These are phyloP conservation scores for Zenarchopterus dispar DNA, from an alignment of 2,797 vertebrate genomes.

Conservation along the genomic window DNA sequence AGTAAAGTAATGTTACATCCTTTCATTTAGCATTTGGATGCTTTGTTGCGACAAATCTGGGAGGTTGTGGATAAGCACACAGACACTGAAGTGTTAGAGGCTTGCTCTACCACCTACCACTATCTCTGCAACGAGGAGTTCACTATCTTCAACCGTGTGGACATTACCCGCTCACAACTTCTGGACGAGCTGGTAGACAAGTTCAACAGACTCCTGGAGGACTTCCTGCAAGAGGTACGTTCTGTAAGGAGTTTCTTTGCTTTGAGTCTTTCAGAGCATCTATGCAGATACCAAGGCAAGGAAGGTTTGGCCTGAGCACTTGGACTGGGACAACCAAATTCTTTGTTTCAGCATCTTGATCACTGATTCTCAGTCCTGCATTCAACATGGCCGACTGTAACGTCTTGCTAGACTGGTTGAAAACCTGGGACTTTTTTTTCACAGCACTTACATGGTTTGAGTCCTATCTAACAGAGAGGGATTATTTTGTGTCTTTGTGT, in stretches of 20 bases:
- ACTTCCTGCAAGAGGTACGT: slow-evolving; percentile 95
- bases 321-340: too few relatives aligned
- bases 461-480: too few relatives aligned
- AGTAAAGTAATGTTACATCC: slow-evolving; percentile 1
- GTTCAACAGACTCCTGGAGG: slow-evolving; percentile 93
- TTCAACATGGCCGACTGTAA: too few relatives aligned
- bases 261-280: not conserved
- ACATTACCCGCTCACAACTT: slow-evolving; percentile 95
- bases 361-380: too few relatives aligned
- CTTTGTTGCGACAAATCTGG: slow-evolving; percentile 93
- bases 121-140: slow-evolving; percentile 96
- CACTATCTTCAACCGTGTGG: slow-evolving; percentile 96
- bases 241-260: not conserved
- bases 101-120: slow-evolving; percentile 96
- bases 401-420: too few relatives aligned
- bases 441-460: too few relatives aligned
- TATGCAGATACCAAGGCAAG: not conserved
- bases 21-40: slow-evolving; percentile 90
- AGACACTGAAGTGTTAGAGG: slow-evolving; percentile 95
- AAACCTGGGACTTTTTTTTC: too few relatives aligned
- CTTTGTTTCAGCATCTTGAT: too few relatives aligned
- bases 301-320: too few relatives aligned
- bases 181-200: slow-evolving; percentile 96
- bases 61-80: slow-evolving; percentile 98
- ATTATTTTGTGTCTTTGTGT: too few relatives aligned